Conservation (phyloP, 2,113 vertebrate genomes). For the Excalfactoria chinensis region DNA sequence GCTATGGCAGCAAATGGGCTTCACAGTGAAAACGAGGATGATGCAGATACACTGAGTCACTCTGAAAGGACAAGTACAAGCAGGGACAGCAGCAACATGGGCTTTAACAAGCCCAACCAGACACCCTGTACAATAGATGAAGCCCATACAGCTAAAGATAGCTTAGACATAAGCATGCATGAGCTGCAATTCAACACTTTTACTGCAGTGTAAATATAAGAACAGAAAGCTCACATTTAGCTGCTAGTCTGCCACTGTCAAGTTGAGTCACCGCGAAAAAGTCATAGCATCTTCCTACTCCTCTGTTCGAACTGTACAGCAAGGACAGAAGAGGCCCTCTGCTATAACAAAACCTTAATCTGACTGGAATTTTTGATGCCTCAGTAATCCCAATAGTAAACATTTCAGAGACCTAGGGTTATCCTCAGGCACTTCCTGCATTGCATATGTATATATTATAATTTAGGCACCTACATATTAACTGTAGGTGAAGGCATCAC, state of each 20-base stretch:
- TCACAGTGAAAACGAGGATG: neutral
- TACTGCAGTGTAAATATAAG: neutral
- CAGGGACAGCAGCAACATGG: neutral
- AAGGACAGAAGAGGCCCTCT: neutral
- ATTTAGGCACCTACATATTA: neutral
- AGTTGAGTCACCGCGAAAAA: neutral
- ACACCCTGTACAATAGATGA: neutral
- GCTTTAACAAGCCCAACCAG: neutral
- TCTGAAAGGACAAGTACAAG: neutral
- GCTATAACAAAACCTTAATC: neutral
- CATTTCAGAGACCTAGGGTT: constrained; percentile 19
- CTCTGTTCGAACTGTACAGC: neutral
- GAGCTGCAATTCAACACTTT: neutral
- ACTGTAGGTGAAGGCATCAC: constrained; percentile 8
- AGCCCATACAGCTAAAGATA: neutral
- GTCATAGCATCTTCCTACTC: neutral
- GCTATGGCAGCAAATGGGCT: neutral
- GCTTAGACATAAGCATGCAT: neutral
- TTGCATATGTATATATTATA: constrained; percentile 52
- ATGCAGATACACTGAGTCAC: neutral
- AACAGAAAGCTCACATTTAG: neutral
- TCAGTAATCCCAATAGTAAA: constrained; percentile 11
- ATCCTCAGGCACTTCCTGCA: constrained; percentile 39
- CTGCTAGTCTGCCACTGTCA: neutral
- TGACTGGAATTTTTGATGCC: neutral